Evolutionary conservation across 2,113 vertebrate genomes (phyloP), one percentile per base, ranked within the genome.

Genomic region (Sinocyclocheilus grahami): DNA sequence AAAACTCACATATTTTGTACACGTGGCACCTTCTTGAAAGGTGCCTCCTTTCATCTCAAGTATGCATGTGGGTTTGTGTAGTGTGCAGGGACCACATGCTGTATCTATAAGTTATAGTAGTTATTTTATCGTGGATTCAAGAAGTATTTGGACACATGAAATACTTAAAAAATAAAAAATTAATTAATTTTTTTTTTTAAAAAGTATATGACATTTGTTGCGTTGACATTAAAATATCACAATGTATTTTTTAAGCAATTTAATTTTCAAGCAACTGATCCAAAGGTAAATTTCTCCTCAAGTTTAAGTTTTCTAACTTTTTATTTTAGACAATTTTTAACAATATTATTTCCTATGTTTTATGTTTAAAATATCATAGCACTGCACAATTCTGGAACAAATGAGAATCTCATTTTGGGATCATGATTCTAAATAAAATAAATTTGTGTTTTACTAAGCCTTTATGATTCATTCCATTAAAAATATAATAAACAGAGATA

Each of bases 41-140:
- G 20, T 63, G 58, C n/a, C 9, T 24, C n/a, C 13, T 81, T 48
- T 81, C 60, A 42, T 81, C 0, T 76, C 22, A 48, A 46, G 37
- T 81, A 30, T 81, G 60, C 60, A 20, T 46, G 22, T 42, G 30
- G 55, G 78, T 78, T 78, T 78, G 53, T 78, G 53, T 16, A 58
- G 76, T 62, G 11, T 81, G 78, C 14, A 65, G 5, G 33, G 60
- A 65, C 14, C 37, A 46, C 58, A 65, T 4, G 5, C 60, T 48
- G 39, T 18, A 65, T 51, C 13, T 37, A 10, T 76, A 24, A 37
- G 8, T 55, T 33, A 20, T 22, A 74, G 10, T 20, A 42, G 67
- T 72, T 72, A 42, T 1, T 72, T 74, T 20, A 42, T 74, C 18
- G 5, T 27, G 42, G 24, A 53, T 18, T 0, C 3, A 33, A 55